phyloP scores from a whole-genome alignment of 2,797 vertebrate genomes.

The Poecile montanus region DNA sequence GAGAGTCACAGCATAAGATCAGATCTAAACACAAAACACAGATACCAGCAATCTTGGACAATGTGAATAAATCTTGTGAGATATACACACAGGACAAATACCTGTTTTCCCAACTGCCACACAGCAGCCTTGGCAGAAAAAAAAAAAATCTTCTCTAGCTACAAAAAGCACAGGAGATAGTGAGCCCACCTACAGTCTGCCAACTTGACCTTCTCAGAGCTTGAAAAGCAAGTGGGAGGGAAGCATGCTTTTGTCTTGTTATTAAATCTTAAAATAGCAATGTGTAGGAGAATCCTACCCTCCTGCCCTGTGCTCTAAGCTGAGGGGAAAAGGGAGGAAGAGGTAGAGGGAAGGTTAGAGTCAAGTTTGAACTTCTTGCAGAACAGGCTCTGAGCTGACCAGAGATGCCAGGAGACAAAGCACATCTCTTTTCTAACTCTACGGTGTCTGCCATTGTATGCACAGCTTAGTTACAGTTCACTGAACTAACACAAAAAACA shows the following conservation, averaged over 20 bases:
- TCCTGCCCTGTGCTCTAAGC: not conserved
- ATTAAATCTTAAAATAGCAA: conserved; percentile 56
- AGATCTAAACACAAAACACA: not conserved
- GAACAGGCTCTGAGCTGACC: not conserved
- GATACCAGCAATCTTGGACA: not conserved
- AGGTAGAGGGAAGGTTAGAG: not conserved
- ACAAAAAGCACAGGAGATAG: not conserved
- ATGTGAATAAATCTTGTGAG: not conserved
- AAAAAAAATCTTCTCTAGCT: not conserved
- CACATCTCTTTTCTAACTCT: not conserved
- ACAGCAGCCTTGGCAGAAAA: not conserved
- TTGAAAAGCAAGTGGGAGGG: conserved; percentile 37
- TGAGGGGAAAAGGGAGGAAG: not conserved
- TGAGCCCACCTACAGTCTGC: conserved; percentile 27
- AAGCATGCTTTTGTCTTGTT: conserved; percentile 11
- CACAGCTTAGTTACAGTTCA: conserved; percentile 2
- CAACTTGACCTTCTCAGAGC: conserved; percentile 27
- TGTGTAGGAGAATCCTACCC: conserved; percentile 30
- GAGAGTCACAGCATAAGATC: not conserved
- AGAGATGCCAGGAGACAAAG: conserved; percentile 6
- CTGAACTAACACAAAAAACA: conserved; percentile 24
- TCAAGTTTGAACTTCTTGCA: not conserved
- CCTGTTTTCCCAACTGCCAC: not conserved
- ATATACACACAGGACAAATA: not conserved
- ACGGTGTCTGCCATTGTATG: not conserved